phyloP scores from a whole-genome alignment of 2,888 invertebrate species.

The Athetis lepigone region DNA sequence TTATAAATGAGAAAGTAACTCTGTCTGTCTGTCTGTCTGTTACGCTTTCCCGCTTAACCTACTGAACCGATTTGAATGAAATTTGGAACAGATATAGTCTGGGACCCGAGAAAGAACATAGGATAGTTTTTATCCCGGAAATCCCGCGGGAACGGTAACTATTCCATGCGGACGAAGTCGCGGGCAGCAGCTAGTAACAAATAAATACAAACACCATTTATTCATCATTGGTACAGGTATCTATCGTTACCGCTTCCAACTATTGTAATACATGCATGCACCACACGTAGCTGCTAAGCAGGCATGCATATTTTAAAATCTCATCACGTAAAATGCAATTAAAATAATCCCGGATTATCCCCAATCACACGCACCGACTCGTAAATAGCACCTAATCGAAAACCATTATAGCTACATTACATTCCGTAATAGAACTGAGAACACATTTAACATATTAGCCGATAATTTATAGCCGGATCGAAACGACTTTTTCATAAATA shows the following conservation, averaged over 20 bases:
- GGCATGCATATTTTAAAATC: slow-evolving; percentile 43
- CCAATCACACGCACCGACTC: slow-evolving; percentile 34
- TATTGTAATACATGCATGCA: not conserved
- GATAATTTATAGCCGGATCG: slow-evolving; percentile 34
- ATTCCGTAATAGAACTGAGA: slow-evolving; percentile 45
- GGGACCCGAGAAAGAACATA: too few relatives aligned
- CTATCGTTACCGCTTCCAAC: slow-evolving; percentile 5
- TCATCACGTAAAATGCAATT: slow-evolving; percentile 41
- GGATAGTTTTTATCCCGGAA: too few relatives aligned
- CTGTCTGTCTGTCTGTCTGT: too few relatives aligned
- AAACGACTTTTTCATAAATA: not conserved
- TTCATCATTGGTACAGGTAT: not conserved
- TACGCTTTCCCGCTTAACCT: too few relatives aligned
- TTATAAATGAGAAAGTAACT: too few relatives aligned
- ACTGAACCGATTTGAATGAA: too few relatives aligned
- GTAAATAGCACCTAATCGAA: slow-evolving; percentile 37
- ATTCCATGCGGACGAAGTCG: too few relatives aligned
- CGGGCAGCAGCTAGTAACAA: too few relatives aligned
- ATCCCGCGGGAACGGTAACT: too few relatives aligned
- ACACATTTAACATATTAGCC: slow-evolving; percentile 41
- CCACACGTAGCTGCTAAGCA: slow-evolving; percentile 41
- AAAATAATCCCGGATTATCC: slow-evolving; percentile 46
- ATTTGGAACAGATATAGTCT: too few relatives aligned
- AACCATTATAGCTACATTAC: slow-evolving; percentile 40
- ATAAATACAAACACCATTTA: not conserved